These are phyloP conservation scores for Anthoscopus minutus DNA, from an alignment of 2,113 vertebrate genomes.

Conservation along the genomic window DNA sequence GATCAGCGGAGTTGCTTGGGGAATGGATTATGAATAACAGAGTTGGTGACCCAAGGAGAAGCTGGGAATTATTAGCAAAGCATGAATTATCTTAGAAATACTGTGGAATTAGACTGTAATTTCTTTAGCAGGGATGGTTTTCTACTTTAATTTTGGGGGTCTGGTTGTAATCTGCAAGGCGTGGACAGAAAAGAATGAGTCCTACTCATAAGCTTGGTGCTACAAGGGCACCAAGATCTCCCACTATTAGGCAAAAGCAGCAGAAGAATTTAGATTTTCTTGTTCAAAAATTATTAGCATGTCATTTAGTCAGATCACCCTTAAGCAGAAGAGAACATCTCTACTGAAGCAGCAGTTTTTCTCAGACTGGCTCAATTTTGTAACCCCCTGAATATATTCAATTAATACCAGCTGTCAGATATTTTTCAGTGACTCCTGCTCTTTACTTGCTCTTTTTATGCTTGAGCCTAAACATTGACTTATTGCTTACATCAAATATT, in stretches of 20 bases:
- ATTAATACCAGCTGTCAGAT: background rate
- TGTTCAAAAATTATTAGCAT: background rate
- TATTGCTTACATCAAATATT: background rate
- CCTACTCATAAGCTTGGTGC: background rate
- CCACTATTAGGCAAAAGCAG: background rate
- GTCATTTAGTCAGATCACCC: background rate
- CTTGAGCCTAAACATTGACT: background rate
- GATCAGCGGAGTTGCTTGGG: background rate
- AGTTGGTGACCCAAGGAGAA: background rate
- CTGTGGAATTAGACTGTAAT: background rate
- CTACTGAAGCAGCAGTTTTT: background rate
- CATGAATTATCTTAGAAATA: background rate
- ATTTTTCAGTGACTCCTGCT: background rate
- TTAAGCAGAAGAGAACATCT: background rate
- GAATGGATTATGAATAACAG: background rate
- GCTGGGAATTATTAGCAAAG: background rate
- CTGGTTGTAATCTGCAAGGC: background rate
- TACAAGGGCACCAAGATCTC: accelerated
- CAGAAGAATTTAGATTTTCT: background rate
- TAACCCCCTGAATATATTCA: background rate
- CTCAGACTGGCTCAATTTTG: background rate
- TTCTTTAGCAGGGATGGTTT: background rate
- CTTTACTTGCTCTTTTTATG: background rate
- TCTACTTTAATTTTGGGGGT: background rate
- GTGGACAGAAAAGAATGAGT: accelerated